Percentiles rank a stretch among this genome's conserved stretches.
Conservation (phyloP, 2,888 invertebrate species). For the Bombyx huttoni region DNA sequence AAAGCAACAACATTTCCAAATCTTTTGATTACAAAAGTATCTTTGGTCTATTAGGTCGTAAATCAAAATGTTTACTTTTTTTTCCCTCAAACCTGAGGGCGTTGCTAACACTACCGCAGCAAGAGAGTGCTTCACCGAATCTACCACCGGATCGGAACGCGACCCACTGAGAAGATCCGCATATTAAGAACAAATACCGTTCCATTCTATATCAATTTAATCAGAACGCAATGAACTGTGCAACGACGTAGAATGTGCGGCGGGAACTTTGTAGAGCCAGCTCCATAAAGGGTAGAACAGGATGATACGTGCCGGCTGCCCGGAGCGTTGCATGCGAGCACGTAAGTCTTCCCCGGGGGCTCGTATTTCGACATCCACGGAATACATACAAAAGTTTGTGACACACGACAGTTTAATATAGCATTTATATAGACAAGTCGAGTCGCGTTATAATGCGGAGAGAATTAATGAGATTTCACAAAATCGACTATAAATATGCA, state of each 20-base stretch:
- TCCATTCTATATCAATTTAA: constrained; percentile 1
- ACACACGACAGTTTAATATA: constrained; percentile 11
- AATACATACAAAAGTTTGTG: constrained; percentile 34
- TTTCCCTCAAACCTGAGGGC: too few species aligned
- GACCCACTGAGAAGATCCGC: too few species aligned
- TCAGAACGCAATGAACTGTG: constrained; percentile 11
- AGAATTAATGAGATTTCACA: too few species aligned
- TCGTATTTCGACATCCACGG: constrained; percentile 29
- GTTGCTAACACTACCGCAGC: too few species aligned
- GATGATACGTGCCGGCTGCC: constrained; percentile 11
- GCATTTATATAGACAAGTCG: background rate
- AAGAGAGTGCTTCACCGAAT: too few species aligned
- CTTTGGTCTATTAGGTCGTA: too few species aligned
- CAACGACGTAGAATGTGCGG: constrained; percentile 8
- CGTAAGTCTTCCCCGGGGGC: constrained; percentile 41
- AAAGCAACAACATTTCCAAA: too few species aligned
- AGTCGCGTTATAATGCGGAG: background rate
- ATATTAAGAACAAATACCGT: background rate
- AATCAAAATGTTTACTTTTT: too few species aligned
- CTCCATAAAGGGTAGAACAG: background rate
- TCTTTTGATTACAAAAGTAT: too few species aligned
- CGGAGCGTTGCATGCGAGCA: constrained; percentile 30
- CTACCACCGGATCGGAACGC: too few species aligned
- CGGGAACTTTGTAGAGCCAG: constrained; percentile 9
- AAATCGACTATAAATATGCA: too few species aligned